Percentiles rank a stretch among this genome's conserved stretches.
phyloP scores from a whole-genome alignment of 2,888 invertebrate species.

The Eupithecia inturbata region DNA sequence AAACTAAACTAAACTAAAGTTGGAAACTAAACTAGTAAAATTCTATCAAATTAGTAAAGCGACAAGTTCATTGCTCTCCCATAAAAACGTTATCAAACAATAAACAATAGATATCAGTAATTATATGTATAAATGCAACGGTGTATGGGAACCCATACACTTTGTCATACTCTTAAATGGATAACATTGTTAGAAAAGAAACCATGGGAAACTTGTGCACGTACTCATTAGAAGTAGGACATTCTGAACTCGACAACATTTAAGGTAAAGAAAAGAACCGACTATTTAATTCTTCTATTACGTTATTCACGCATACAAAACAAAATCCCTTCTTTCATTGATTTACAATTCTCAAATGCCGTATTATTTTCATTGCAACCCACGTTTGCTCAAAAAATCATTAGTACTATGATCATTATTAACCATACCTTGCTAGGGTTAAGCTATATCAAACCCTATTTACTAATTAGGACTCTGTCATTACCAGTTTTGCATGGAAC shows the following conservation, averaged over 20 bases:
- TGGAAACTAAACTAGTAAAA: neutral
- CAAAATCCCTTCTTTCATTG: neutral
- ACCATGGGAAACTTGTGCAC: constrained; percentile 54
- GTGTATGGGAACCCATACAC: constrained; percentile 48
- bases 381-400: constrained; percentile 49
- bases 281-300: neutral
- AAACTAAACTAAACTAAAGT: neutral
- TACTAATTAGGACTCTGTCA: constrained; percentile 61
- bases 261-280: neutral
- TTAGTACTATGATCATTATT: constrained; percentile 18
- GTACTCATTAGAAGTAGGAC: constrained; percentile 48
- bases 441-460: constrained; percentile 25
- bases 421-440: neutral
- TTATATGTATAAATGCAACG: constrained; percentile 37
- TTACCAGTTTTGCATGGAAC: constrained; percentile 57
- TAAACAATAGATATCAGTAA: constrained; percentile 42
- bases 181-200: constrained; percentile 50
- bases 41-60: neutral
- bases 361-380: constrained; percentile 51
- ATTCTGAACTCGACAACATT: constrained; percentile 30
- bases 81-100: constrained; percentile 37
- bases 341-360: constrained; percentile 48
- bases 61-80: constrained; percentile 9
- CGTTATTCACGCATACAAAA: neutral
- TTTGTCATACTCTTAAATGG: constrained; percentile 37